Conservation (phyloP, 2,113 vertebrate genomes). For the Hippocampus barbouri region DNA sequence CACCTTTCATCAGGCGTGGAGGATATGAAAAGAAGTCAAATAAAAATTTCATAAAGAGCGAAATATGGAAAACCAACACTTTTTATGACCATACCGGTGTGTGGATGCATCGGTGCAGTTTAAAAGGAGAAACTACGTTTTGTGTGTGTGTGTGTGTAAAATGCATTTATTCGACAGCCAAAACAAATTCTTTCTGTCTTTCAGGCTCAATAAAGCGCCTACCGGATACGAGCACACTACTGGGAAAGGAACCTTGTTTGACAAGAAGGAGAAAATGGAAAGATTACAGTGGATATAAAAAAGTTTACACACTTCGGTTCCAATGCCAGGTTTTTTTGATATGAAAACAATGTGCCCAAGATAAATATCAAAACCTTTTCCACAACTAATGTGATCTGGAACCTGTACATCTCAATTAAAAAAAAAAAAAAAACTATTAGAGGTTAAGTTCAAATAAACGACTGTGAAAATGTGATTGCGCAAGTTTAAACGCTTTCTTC, state of each 20-base stretch:
- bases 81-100: neutral
- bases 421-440: no score
- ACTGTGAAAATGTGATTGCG: no score
- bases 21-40: constrained; percentile 11
- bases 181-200: constrained; percentile 61
- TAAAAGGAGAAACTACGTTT: constrained; percentile 15
- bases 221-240: constrained; percentile 57
- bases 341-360: no score
- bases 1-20: constrained; percentile 16
- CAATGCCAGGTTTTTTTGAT: neutral
- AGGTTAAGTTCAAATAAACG: no score
- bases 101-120: constrained; percentile 31
- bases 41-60: constrained; percentile 30
- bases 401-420: no score
- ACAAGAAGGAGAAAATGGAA: constrained; percentile 62
- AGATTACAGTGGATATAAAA: constrained; percentile 14
- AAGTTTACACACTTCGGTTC: neutral
- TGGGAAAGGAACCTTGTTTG: constrained; percentile 60
- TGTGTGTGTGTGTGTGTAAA: constrained; percentile 54
- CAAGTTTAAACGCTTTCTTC: no score
- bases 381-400: no score
- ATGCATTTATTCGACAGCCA: constrained; percentile 53
- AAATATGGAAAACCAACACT: constrained; percentile 30
- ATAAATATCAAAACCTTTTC: no score
- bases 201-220: constrained; percentile 60